Conservation (phyloP, 2,888 invertebrate genomes). For the Orthosia gothica region DNA sequence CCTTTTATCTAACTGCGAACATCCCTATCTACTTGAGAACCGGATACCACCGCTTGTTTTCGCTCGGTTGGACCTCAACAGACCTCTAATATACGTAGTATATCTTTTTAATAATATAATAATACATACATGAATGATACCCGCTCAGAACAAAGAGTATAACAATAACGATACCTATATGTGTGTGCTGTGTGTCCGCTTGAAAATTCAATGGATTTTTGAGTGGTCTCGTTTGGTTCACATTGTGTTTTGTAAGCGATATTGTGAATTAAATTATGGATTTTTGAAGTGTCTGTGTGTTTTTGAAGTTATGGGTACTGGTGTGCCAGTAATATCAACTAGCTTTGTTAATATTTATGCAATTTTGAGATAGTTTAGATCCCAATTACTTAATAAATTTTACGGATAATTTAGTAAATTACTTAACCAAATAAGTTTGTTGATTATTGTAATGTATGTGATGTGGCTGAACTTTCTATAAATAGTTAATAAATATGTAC, state of each 20-base stretch:
- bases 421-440: too few species aligned
- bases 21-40: conserved; percentile 84
- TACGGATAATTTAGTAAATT: too few species aligned
- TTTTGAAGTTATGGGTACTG: conserved; percentile 22
- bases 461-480: too few species aligned
- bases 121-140: conserved; percentile 83
- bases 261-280: conserved; percentile 65
- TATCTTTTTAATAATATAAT: conserved; percentile 87
- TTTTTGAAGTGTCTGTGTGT: conserved; percentile 47
- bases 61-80: conserved; percentile 83
- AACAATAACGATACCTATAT: conserved; percentile 62
- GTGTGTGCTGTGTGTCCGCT: conserved; percentile 59
- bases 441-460: too few species aligned
- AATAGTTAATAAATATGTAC: too few species aligned
- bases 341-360: background rate
- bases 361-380: background rate
- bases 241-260: conserved; percentile 64
- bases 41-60: conserved; percentile 88
- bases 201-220: conserved; percentile 63
- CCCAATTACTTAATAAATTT: background rate
- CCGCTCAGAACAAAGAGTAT: conserved; percentile 57
- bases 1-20: conserved; percentile 54
- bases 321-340: background rate
- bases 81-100: conserved; percentile 83
- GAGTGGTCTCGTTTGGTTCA: conserved; percentile 59